phyloP scores from a whole-genome alignment of 1,140 invertebrate genomes.

The Drosophila pseudoobscura region DNA sequence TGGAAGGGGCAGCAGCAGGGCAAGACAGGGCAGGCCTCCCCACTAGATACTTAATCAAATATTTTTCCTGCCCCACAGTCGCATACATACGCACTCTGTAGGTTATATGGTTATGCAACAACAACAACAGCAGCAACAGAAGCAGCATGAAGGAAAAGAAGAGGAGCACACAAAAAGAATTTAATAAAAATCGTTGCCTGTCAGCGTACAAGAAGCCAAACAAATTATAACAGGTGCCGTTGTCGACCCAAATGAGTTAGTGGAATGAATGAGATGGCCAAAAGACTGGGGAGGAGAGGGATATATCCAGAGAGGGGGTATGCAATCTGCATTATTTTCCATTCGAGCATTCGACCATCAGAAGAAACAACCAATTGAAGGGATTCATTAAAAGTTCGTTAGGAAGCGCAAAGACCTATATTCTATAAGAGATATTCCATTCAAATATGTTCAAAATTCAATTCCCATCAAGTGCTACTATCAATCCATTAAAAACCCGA shows the following conservation, averaged over 20 bases:
- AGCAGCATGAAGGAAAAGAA: constrained; percentile 4
- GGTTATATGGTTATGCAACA: constrained; percentile 60
- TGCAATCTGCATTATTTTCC: no score
- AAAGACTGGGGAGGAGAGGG: constrained; percentile 3
- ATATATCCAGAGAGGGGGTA: background rate
- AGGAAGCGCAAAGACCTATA: background rate
- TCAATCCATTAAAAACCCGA: constrained; percentile 5
- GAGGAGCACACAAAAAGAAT: constrained; percentile 66
- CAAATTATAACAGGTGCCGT: constrained; percentile 80
- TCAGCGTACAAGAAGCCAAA: constrained; percentile 79
- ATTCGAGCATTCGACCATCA: no score
- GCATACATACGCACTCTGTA: background rate
- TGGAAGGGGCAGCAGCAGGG: constrained; percentile 12
- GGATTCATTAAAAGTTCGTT: background rate
- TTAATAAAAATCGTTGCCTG: constrained; percentile 79
- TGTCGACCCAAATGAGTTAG: constrained; percentile 44
- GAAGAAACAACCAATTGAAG: no score
- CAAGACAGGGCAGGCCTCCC: constrained; percentile 37
- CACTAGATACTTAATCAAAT: constrained; percentile 73
- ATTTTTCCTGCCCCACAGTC: constrained; percentile 34
- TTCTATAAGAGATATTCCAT: background rate
- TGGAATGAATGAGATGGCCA: constrained; percentile 5
- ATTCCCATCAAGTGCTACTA: constrained; percentile 3
- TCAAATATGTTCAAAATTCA: background rate
- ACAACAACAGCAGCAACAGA: constrained; percentile 26